Evolutionary conservation across 2,113 vertebrate species (phyloP).

Genomic region (Microtus richardsoni): DNA sequence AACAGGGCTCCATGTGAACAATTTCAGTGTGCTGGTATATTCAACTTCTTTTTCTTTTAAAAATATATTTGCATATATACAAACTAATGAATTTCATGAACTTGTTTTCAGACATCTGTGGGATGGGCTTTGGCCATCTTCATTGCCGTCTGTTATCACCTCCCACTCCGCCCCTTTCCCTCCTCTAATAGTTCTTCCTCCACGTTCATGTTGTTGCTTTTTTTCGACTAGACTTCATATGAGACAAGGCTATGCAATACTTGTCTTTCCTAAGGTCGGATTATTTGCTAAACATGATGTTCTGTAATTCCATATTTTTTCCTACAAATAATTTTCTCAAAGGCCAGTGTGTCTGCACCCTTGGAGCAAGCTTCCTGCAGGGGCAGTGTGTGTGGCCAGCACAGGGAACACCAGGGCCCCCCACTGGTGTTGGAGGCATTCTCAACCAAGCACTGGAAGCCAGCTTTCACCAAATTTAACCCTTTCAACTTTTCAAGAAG

Average conservation of each 20-base stretch:
- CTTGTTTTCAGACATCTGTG: not conserved
- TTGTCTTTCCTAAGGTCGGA: not conserved
- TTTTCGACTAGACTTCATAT: not conserved
- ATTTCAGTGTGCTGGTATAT: not conserved
- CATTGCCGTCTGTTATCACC: no score
- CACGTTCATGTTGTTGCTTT: not conserved
- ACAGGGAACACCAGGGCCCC: not conserved
- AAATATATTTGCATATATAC: not conserved
- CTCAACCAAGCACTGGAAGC: no score
- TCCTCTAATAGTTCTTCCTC: not conserved
- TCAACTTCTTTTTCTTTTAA: not conserved
- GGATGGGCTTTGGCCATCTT: not conserved
- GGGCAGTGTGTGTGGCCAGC: not conserved
- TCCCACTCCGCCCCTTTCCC: no score
- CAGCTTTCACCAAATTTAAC: not conserved
- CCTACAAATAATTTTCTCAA: not conserved
- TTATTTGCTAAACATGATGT: not conserved
- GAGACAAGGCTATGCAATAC: not conserved
- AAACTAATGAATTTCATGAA: not conserved
- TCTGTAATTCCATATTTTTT: no score
- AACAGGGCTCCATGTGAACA: not conserved
- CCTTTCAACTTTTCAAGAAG: not conserved
- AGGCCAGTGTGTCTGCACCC: no score
- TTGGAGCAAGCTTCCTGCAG: not conserved
- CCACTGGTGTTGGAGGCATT: not conserved